These are phyloP conservation scores for Therioaphis trifolii DNA, from an alignment of 2,888 invertebrate genomes.

Conservation along the genomic window DNA sequence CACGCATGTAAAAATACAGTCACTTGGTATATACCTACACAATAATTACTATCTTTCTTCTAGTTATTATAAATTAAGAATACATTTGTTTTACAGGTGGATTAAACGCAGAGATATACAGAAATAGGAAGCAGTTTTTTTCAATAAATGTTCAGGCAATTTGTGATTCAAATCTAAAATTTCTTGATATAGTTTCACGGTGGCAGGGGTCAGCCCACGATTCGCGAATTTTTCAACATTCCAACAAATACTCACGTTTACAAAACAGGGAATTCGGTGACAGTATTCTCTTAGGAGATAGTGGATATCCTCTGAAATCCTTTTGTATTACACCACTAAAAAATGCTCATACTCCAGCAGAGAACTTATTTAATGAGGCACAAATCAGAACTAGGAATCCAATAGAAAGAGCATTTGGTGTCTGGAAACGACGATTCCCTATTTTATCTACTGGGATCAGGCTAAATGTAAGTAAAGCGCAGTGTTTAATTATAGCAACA, in stretches of 20 bases:
- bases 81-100: conserved; percentile 60
- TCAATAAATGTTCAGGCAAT: conserved; percentile 67
- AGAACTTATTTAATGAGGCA: too few species aligned
- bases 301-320: conserved; percentile 66
- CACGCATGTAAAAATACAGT: conserved; percentile 67
- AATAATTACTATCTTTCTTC: neutral
- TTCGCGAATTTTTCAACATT: conserved; percentile 66
- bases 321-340: too few species aligned
- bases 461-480: too few species aligned
- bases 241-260: conserved; percentile 63
- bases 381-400: too few species aligned
- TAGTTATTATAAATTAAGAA: too few species aligned
- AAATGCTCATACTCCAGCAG: too few species aligned
- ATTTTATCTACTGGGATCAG: too few species aligned
- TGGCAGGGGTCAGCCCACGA: conserved; percentile 67
- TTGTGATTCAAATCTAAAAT: conserved; percentile 63
- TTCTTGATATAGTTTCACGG: conserved; percentile 66
- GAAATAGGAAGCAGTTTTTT: conserved; percentile 67
- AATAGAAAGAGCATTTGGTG: too few species aligned
- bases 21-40: conserved; percentile 65
- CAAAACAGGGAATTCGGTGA: conserved; percentile 64
- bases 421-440: too few species aligned
- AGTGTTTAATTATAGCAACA: too few species aligned
- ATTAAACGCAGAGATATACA: conserved; percentile 66
- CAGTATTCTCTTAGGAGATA: conserved; percentile 66